Evolutionary conservation across 2,113 vertebrate genomes (phyloP).

Genomic region (Eulemur macaco): DNA sequence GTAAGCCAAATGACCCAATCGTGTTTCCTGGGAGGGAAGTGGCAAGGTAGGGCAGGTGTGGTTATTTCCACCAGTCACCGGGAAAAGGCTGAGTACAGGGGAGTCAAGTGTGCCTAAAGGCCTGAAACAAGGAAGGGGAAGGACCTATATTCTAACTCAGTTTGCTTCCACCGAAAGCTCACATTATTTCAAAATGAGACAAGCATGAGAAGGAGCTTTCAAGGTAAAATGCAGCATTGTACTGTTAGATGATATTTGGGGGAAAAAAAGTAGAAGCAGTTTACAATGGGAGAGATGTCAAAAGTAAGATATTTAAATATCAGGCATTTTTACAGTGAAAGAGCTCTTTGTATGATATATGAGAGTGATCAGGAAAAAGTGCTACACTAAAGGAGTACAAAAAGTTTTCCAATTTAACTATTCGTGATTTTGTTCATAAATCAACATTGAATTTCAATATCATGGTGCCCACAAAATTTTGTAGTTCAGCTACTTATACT

Average conservation of each 20-base stretch:
- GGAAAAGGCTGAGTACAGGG: not conserved
- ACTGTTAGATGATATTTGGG: not conserved
- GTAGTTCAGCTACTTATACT: not conserved
- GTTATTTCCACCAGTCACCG: not conserved
- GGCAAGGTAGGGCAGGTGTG: not conserved
- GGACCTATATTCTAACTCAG: not conserved
- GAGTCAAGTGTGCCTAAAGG: not conserved
- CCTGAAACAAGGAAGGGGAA: not conserved
- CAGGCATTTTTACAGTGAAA: not conserved
- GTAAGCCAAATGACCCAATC: not conserved
- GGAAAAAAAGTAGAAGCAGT: not conserved
- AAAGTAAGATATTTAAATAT: not conserved
- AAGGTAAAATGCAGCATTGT: not conserved
- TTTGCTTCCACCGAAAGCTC: not conserved
- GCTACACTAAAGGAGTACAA: not conserved
- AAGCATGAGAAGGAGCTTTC: not conserved
- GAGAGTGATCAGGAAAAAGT: not conserved
- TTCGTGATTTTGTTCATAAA: not conserved
- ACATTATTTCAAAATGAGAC: slow-evolving; percentile 18
- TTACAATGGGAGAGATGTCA: not conserved
- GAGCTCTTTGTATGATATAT: not conserved
- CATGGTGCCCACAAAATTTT: not conserved
- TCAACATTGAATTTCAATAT: not conserved
- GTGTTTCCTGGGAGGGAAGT: not conserved
- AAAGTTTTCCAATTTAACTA: not conserved